phyloP scores from a whole-genome alignment of 35 echinoderm and acorn worm genomes.

The Ophioderma brevispina region DNA sequence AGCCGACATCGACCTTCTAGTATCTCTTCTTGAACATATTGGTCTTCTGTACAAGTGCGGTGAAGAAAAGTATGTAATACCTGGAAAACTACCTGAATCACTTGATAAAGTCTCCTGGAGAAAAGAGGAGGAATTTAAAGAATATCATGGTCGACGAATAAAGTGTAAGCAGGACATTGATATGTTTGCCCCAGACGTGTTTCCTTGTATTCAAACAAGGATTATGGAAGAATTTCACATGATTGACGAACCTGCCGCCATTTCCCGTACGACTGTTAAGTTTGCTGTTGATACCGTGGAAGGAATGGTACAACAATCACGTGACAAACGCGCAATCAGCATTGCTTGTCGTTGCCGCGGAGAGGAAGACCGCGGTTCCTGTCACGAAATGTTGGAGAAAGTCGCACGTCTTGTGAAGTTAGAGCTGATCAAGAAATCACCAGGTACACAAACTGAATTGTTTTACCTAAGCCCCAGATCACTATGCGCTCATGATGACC shows the following conservation, averaged over 20 bases:
- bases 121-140: neutral
- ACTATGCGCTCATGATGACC: neutral
- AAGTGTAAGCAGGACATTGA: neutral
- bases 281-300: neutral
- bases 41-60: neutral
- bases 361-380: neutral
- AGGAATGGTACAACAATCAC: neutral
- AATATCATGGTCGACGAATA: neutral
- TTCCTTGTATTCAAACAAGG: neutral
- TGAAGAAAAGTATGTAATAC: neutral
- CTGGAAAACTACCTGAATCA: neutral
- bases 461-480: conserved; percentile 22
- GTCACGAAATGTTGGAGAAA: neutral
- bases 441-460: neutral
- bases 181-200: neutral
- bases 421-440: neutral
- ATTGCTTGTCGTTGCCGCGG: neutral
- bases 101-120: neutral
- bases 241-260: neutral
- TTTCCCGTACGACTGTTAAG: neutral
- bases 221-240: neutral
- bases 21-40: neutral
- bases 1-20: neutral
- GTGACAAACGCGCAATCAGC: neutral
- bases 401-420: neutral